Conservation (phyloP, 2,113 vertebrate genomes). For the Nothoprocta pentlandii region DNA sequence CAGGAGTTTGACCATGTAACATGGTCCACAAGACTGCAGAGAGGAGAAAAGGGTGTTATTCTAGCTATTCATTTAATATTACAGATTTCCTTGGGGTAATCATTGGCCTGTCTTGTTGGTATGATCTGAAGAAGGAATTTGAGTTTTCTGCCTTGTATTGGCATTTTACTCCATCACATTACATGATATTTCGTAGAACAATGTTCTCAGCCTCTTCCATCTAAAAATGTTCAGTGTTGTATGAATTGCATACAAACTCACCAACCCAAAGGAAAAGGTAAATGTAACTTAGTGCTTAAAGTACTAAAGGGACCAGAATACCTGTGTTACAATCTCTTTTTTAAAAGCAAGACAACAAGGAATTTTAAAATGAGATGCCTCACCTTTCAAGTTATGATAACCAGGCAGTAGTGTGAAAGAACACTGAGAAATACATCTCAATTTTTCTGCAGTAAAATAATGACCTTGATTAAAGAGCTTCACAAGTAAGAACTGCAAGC, state of each 20-base stretch:
- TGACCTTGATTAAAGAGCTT: rapidly evolving
- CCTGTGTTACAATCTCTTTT: neutral
- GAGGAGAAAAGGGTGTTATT: neutral
- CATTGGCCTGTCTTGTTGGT: neutral
- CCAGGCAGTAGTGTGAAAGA: neutral
- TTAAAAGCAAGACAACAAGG: neutral
- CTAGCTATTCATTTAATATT: neutral
- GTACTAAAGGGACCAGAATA: neutral
- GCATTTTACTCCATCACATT: neutral
- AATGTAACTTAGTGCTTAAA: neutral
- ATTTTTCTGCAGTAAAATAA: neutral
- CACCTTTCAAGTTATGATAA: neutral
- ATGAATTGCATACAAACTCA: neutral
- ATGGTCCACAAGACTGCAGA: neutral
- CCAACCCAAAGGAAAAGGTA: neutral
- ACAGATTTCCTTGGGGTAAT: neutral
- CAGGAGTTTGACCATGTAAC: neutral
- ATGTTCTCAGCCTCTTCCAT: neutral
- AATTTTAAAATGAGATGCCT: neutral
- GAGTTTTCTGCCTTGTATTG: neutral
- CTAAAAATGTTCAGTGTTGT: neutral
- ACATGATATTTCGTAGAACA: neutral
- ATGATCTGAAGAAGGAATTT: neutral
- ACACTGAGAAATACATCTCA: neutral
- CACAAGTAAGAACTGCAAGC: neutral